Percentiles rank a stretch among this genome's conserved stretches.
Conservation (phyloP, 2,888 invertebrate genomes). For the Chesias legatella region DNA sequence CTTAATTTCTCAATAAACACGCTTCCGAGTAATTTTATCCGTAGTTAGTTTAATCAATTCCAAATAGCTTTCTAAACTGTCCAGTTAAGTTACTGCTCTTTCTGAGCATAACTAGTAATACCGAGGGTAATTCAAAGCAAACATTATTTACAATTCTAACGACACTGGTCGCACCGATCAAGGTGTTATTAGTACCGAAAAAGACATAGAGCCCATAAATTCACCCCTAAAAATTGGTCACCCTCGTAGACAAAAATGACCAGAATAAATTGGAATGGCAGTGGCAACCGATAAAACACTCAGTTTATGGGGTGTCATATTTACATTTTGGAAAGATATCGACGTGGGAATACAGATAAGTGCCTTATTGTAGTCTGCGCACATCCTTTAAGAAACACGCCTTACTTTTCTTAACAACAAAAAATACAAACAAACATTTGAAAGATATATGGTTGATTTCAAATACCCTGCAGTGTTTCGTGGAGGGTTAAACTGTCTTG, state of each 20-base stretch:
- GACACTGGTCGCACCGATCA: slow-evolving; percentile 37
- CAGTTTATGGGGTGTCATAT: slow-evolving; percentile 80
- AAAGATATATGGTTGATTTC: too few species aligned
- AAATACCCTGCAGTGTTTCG: neutral
- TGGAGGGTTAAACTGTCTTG: slow-evolving; percentile 15
- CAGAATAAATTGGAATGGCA: slow-evolving; percentile 78
- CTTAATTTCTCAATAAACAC: too few species aligned
- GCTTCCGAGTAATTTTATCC: too few species aligned
- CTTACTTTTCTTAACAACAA: neutral
- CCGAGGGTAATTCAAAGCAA: slow-evolving; percentile 10
- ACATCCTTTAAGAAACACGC: slow-evolving; percentile 12
- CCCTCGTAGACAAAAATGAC: slow-evolving; percentile 78
- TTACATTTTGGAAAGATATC: slow-evolving; percentile 73
- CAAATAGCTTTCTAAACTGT: too few species aligned
- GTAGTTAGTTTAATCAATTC: too few species aligned
- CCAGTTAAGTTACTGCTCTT: too few species aligned
- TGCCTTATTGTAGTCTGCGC: slow-evolving; percentile 40
- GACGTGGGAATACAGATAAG: slow-evolving; percentile 66
- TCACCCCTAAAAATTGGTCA: slow-evolving; percentile 73
- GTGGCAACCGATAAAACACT: slow-evolving; percentile 77
- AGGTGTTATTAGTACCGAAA: slow-evolving; percentile 57
- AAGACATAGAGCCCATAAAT: slow-evolving; percentile 64
- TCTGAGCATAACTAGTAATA: slow-evolving; percentile 9
- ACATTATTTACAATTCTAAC: slow-evolving; percentile 22
- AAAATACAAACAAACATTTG: too few species aligned